Base-by-base conservation (phyloP, 2,113 vertebrate genomes). In the Elephantulus edwardii region DNA sequence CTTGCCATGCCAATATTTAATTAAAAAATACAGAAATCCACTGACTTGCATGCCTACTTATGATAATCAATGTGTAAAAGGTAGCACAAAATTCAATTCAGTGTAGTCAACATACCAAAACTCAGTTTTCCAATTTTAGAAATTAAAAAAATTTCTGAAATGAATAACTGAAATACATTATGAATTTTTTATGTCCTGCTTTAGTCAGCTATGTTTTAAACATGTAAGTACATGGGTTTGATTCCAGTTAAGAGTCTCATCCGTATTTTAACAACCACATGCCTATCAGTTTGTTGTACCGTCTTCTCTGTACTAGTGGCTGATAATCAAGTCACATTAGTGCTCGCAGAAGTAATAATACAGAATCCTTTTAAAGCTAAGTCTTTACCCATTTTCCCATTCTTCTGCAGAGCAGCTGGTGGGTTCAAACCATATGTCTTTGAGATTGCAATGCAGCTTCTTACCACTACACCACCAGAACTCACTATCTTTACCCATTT, bases 81-180 rank as follows among this genome's bases (percentile, higher is more conserved):
- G 42, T 2, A 28, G 30, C 54, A 52, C 38, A 38, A 62, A 86
- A 56, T 14, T 42, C 72, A 12, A 19, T 74, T 58, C 2, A 44
- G 56, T 68, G 74, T 68, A 3, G 19, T 52, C 35, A 4, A 11
- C 11, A 28, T 58, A 88, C 60, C 46, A 58, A 58, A 82, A 16
- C 28, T 76, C 66, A 44, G 19, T 44, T 74, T 85, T 75, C 71
- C 58, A 78, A 80, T 38, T 46, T 79, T 71, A 84, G 56, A 48
- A 89, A 78, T 62, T 74, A 87, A 93, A 87, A 42, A n/a, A 17
- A 48, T 86, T 94, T 83, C 33, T 76, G 62, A 54, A 28, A 52
- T 64, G 81, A 90, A 81, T 81, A 56, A 56, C 79, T 78, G 48
- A 83, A 90, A 82, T 44, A 66, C 70, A n/a, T 8, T 78, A 77